Evolutionary conservation across 2,888 invertebrate genomes (phyloP).

Genomic region (Oscheius myriophilus): DNA sequence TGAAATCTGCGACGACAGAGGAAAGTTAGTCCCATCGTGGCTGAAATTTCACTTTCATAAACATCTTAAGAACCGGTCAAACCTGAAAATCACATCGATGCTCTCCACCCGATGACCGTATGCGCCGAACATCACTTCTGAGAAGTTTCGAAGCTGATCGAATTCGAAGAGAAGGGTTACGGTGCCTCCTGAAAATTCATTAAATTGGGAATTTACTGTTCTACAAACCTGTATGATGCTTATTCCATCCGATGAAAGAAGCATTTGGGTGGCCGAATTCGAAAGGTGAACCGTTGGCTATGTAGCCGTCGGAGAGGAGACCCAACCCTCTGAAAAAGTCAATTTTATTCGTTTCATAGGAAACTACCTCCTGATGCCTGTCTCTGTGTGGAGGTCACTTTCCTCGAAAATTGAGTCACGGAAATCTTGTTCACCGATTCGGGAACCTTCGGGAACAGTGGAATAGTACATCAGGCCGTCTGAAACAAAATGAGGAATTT

Average conservation of each 20-base stretch:
- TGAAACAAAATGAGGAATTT: constrained; percentile 71
- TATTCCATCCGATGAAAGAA: constrained; percentile 87
- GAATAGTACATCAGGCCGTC: constrained; percentile 78
- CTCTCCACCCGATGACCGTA: constrained; percentile 87
- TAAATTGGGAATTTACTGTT: not conserved
- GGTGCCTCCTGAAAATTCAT: constrained; percentile 41
- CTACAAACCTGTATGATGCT: constrained; percentile 77
- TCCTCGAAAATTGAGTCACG: constrained; percentile 75
- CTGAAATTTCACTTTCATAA: no score
- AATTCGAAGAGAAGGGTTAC: constrained; percentile 86
- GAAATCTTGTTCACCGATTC: constrained; percentile 52
- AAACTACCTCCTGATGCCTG: constrained; percentile 45
- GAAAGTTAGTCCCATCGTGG: constrained; percentile 52
- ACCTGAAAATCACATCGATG: constrained; percentile 73
- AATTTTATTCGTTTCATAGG: not conserved
- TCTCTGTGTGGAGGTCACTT: constrained; percentile 78
- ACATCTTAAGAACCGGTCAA: no score
- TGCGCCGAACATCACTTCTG: constrained; percentile 82
- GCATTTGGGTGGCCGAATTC: constrained; percentile 44
- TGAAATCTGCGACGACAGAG: constrained; percentile 51
- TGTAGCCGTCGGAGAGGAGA: constrained; percentile 75
- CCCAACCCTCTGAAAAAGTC: constrained; percentile 79
- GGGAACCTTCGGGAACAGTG: constrained; percentile 52
- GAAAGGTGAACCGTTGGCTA: constrained; percentile 51
- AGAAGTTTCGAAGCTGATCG: constrained; percentile 87